Evolutionary conservation across 1,140 invertebrate genomes (phyloP).

Genomic region (Leucophenga varia): DNA sequence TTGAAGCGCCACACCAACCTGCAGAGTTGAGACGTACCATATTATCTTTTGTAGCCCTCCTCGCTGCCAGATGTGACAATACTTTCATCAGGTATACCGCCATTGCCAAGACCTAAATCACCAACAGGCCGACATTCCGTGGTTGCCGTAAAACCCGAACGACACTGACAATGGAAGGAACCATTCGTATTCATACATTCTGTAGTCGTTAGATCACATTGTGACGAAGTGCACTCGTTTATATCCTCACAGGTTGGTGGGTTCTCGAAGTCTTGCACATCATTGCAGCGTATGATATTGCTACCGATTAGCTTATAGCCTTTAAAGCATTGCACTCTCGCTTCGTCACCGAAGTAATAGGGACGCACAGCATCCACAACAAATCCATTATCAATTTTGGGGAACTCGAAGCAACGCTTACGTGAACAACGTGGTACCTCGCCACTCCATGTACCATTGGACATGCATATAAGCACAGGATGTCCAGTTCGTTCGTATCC

Average conservation of each 20-base stretch:
- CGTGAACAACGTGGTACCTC: conserved; percentile 85
- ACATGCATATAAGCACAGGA: conserved; percentile 91
- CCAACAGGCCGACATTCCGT: conserved; percentile 86
- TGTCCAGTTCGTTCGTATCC: conserved; percentile 87
- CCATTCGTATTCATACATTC: conserved; percentile 89
- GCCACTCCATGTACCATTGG: conserved; percentile 95
- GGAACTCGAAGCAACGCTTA: conserved; percentile 79
- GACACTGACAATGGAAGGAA: conserved; percentile 89
- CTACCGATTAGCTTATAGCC: conserved; percentile 83
- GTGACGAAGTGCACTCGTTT: conserved; percentile 86
- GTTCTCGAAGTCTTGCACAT: conserved; percentile 81
- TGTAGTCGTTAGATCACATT: conserved; percentile 87
- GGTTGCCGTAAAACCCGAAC: conserved; percentile 79
- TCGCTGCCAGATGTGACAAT: conserved; percentile 84
- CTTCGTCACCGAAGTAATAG: conserved; percentile 89
- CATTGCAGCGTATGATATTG: conserved; percentile 86
- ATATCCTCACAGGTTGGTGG: conserved; percentile 88
- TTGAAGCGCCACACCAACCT: conserved; percentile 85
- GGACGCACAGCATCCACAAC: conserved; percentile 72
- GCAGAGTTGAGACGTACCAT: conserved; percentile 78
- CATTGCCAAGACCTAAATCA: conserved; percentile 85
- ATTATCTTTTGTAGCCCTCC: conserved; percentile 78
- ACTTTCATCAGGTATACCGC: conserved; percentile 85
- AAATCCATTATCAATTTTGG: conserved; percentile 82
- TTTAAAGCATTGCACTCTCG: conserved; percentile 87